Percentiles rank a stretch among this genome's conserved stretches.
Conservation (phyloP, 2,888 invertebrate species). For the Lamellibrachia columna region DNA sequence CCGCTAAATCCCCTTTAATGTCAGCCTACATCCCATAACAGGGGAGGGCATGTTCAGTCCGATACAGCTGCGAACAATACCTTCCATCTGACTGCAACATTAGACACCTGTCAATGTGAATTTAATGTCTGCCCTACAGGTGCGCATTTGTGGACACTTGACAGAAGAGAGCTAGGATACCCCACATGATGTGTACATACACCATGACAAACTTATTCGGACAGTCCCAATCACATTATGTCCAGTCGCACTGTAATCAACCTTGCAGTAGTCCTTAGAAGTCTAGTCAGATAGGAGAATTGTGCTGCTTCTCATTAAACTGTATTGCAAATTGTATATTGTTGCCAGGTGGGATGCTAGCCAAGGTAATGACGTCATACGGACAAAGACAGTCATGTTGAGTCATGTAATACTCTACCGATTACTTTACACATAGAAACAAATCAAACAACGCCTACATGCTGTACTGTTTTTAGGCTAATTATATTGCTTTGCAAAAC, state of each 20-base stretch:
- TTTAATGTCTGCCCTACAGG: background rate
- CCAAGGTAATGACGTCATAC: background rate
- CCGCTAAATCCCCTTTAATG: background rate
- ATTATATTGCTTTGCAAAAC: background rate
- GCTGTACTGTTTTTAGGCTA: background rate
- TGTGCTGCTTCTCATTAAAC: background rate
- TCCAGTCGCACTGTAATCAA: background rate
- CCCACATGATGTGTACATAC: background rate
- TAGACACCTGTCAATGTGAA: constrained; percentile 1
- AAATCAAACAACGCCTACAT: background rate
- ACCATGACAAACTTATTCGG: background rate
- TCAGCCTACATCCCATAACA: background rate
- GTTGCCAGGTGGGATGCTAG: background rate
- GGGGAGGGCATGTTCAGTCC: background rate
- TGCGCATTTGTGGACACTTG: background rate
- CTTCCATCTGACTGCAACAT: background rate
- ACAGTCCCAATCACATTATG: background rate
- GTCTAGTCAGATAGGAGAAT: background rate
- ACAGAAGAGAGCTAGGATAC: background rate
- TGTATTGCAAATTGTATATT: background rate
- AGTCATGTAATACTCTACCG: background rate
- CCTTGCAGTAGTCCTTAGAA: background rate
- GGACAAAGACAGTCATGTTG: background rate
- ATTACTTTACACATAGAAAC: background rate
- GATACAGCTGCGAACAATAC: background rate